Evolutionary conservation across 2,113 vertebrate genomes (phyloP), one percentile per base, ranked within the genome.

Genomic region (Thamnaconus septentrionalis): DNA sequence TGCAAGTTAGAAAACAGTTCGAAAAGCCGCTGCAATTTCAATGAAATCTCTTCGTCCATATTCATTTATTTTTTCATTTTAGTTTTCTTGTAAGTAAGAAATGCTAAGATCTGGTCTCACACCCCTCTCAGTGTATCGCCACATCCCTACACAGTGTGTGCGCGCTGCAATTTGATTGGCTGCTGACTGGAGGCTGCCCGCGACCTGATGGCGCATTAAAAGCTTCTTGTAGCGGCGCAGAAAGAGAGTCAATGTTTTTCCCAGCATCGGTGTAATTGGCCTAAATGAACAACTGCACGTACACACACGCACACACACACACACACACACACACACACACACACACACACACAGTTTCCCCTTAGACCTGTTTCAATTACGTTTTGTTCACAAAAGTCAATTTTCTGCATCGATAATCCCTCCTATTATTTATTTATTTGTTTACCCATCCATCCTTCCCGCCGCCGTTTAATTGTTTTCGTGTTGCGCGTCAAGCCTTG

Each of bases 391-490:
- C 66, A 75, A 71, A 85, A 88, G 73, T 82, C 81, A 43, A 86
- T 89, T 86, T 87, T 81, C 73, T 79, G 82, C 76, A 68, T 79
- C 77, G 58, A 73, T 72, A 86, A 74, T 64, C 59, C 42, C 64
- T 63, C 52, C 46, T 53, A 4, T 50, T 4, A 50, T 50, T 31
- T 31, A 31, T 31, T 31, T 31, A 31, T 31, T 31, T 31, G 2
- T 31, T 31, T 31, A 31, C 18, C 18, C 18, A 31, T 31, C 18
- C 18, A 31, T 31, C 18, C 18, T 31, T 31, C 18, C 18, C 18
- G 18, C 40, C 39, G 3, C 31, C 71, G 73, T 77, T 78, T 88
- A 81, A 88, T 84, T 80, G 68, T 83, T 87, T 85, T 45, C 62
- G 18, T 90, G 86, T 89, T 40, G 12, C 11, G 43, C 51, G 72